Evolutionary conservation across 2,113 vertebrate species (phyloP).

Genomic region (Spilogale gracilis): DNA sequence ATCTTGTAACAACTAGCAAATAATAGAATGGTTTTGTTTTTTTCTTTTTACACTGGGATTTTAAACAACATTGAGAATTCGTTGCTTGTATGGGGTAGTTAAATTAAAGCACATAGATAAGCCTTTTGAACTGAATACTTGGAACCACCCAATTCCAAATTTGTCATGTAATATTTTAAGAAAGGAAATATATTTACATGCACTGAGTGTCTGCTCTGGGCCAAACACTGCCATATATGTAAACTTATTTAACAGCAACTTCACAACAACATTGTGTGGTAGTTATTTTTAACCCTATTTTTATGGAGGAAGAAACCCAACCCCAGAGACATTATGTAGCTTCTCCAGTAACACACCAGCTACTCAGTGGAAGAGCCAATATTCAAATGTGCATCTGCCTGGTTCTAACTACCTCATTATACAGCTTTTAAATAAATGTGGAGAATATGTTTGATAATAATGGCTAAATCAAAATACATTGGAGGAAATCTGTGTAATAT

Average conservation of each 20-base stretch:
- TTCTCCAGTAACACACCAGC: slow-evolving; percentile 35
- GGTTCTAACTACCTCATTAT: slow-evolving; percentile 39
- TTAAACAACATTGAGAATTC: slow-evolving; percentile 26
- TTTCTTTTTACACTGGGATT: slow-evolving; percentile 43
- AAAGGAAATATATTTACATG: background rate
- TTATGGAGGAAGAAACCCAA: slow-evolving; percentile 49
- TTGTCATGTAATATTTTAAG: slow-evolving; percentile 55
- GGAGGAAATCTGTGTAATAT: background rate
- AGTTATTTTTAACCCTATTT: slow-evolving; percentile 62
- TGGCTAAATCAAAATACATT: slow-evolving; percentile 39
- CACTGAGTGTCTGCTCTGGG: background rate
- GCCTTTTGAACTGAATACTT: slow-evolving; percentile 50
- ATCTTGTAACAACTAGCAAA: background rate
- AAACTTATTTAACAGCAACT: slow-evolving; percentile 45
- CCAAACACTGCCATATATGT: slow-evolving; percentile 42
- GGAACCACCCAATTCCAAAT: slow-evolving; percentile 18
- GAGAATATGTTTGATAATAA: slow-evolving; percentile 49
- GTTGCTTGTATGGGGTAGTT: background rate
- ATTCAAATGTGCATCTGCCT: slow-evolving; percentile 69
- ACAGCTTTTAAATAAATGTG: slow-evolving; percentile 57
- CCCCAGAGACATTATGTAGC: background rate
- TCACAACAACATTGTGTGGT: background rate
- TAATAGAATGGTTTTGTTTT: slow-evolving; percentile 14
- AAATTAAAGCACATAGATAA: slow-evolving; percentile 40
- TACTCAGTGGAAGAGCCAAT: slow-evolving; percentile 50